phyloP scores from a whole-genome alignment of 1,140 invertebrate species.

The Drosophila jambulina region DNA sequence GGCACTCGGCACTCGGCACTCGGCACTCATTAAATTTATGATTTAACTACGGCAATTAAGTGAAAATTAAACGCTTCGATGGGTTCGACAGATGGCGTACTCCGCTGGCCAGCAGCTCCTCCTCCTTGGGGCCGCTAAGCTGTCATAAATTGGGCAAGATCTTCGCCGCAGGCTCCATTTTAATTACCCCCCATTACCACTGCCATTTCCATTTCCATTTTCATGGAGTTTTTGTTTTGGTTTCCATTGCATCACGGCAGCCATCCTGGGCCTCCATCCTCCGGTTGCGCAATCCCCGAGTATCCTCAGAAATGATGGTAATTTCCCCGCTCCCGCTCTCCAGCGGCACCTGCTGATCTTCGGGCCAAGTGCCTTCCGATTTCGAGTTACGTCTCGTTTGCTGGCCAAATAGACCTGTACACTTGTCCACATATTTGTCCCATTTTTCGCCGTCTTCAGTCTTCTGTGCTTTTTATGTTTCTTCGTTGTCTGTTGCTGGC shows the following conservation, averaged over 20 bases:
- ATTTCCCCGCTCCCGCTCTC: neutral
- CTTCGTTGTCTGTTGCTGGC: neutral
- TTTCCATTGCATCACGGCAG: constrained; percentile 20
- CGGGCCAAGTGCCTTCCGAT: constrained; percentile 23
- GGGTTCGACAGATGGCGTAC: constrained; percentile 5
- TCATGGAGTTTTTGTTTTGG: neutral
- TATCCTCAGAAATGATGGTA: constrained; percentile 31
- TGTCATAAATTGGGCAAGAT: constrained; percentile 21
- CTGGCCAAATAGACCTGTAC: constrained; percentile 1
- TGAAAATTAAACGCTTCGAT: constrained; percentile 62
- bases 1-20: constrained; percentile 38
- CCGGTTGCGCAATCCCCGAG: constrained; percentile 29
- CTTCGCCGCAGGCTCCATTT: constrained; percentile 27
- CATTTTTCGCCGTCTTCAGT: neutral
- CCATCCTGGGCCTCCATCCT: constrained; percentile 15
- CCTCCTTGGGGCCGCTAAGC: neutral
- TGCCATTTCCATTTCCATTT: neutral
- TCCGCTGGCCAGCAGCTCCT: neutral
- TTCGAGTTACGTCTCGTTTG: constrained; percentile 8
- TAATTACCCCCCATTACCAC: constrained; percentile 5
- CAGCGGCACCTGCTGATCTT: neutral
- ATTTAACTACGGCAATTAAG: constrained; percentile 64
- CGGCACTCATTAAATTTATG: constrained; percentile 56
- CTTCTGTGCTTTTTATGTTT: constrained; percentile 16
- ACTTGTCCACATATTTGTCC: constrained; percentile 33